Evolutionary conservation across 2,797 vertebrate species (phyloP).

Genomic region (Peromyscus aztecus): DNA sequence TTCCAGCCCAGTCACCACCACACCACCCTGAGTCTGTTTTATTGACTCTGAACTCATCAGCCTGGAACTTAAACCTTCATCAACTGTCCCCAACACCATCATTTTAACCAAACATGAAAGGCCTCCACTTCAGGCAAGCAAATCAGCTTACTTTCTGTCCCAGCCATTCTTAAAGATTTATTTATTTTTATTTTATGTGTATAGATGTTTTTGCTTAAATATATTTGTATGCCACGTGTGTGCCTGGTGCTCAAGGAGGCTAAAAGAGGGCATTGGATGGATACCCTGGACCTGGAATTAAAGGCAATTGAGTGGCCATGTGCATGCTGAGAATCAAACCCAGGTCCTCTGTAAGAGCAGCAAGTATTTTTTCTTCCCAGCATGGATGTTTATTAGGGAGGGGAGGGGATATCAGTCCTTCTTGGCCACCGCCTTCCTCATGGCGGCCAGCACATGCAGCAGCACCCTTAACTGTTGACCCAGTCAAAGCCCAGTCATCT

Average conservation of each 20-base stretch:
- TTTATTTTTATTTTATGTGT: not conserved
- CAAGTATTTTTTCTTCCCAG: not conserved
- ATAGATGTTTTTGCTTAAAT: not conserved
- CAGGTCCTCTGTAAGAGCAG: not conserved
- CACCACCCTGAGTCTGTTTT: conserved; percentile 64
- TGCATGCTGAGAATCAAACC: not conserved
- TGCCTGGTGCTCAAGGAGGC: not conserved
- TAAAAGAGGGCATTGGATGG: not conserved
- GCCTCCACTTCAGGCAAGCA: not conserved
- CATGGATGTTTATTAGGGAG: not conserved
- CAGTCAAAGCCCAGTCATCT: not conserved
- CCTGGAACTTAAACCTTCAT: conserved; percentile 58
- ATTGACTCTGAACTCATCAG: conserved; percentile 64
- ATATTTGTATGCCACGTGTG: not conserved
- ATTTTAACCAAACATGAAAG: not conserved
- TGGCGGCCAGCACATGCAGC: not conserved
- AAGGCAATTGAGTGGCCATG: not conserved
- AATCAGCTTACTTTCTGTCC: not conserved
- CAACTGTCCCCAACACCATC: not conserved
- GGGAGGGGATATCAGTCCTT: not conserved
- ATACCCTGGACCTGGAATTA: not conserved
- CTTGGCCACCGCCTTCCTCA: not conserved
- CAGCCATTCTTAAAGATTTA: not conserved
- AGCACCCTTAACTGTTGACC: not conserved
- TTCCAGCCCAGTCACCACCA: conserved; percentile 32